Evolutionary conservation across 2,797 vertebrate genomes (phyloP), one percentile per base, ranked within the genome.

Genomic region (Dryobates pubescens): DNA sequence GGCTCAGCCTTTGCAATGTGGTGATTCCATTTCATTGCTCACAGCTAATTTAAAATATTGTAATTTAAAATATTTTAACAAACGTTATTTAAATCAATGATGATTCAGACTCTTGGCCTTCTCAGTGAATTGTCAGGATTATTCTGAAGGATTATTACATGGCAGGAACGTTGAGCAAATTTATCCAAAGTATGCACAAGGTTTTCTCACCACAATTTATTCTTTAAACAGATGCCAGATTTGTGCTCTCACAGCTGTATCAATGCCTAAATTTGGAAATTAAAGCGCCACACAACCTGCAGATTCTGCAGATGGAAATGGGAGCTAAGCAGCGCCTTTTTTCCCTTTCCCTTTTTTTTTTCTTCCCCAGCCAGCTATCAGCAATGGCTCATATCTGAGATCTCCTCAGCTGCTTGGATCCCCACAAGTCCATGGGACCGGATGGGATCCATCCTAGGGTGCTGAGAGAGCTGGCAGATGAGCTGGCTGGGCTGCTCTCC

Each of bases 11-110:
- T 85, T 89, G 43, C 69, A 91, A 34, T 3, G 2, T 63, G 53
- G 47, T 75, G 49, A 90, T 90, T 87, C 69, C 79, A 43, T 87
- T 93, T 90, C 63, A 75, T 53, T 78, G 59, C 75, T 85, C 81
- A 84, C 45, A 87, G 56, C 62, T 89, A 94, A 93, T 95, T 93
- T 87, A 89, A 92, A 96, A 86, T 12, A 3, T 68, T 93, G 73
- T 86, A 63, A 85, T 87, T 93, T 87, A 89, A 92, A 96, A 86
- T 12, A 3, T 68, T 93, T 73, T 86, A 63, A 85, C 86, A 59
- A 69, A 83, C 89, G 70, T 93, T 93, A 94, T 86, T 95, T 94
- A 95, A 94, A 94, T 94, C 88, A 72, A 83, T 93, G 87, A 75
- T 73, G 43, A 90, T 92, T 89, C 71, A 85, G 72, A 63, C 24